Conservation (phyloP, 2,888 invertebrate genomes). For the Melanotus villosus region DNA sequence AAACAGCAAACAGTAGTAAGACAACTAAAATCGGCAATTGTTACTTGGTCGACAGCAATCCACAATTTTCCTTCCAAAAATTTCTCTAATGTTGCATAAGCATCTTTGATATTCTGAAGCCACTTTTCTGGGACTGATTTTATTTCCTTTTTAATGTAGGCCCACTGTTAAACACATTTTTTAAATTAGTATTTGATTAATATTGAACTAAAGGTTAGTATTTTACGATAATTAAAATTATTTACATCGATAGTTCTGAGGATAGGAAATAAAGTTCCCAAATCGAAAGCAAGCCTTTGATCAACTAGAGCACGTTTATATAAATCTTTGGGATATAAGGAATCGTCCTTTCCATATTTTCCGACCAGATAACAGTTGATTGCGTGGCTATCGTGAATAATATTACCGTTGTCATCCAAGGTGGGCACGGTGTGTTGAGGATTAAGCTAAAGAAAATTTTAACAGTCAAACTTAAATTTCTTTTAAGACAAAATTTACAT, state of each 20-base stretch:
- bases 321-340: conserved; percentile 73
- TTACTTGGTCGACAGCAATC: conserved; percentile 69
- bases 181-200: too few species aligned
- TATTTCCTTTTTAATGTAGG: conserved; percentile 17
- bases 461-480: too few species aligned
- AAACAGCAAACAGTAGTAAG: conserved; percentile 62
- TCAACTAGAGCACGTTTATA: conserved; percentile 70
- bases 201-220: too few species aligned
- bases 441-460: too few species aligned
- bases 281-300: conserved; percentile 72
- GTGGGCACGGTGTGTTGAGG: conserved; percentile 76
- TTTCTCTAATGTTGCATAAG: conserved; percentile 68
- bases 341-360: conserved; percentile 70
- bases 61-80: conserved; percentile 69
- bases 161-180: background rate
- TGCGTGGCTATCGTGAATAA: conserved; percentile 76
- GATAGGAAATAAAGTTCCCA: conserved; percentile 68
- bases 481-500: too few species aligned
- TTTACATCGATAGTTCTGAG: conserved; percentile 68
- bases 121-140: background rate
- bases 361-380: conserved; percentile 74
- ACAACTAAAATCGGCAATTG: conserved; percentile 71
- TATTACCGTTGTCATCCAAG: conserved; percentile 70
- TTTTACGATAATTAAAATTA: too few species aligned
- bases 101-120: conserved; percentile 58